Base-by-base conservation (phyloP, 1,140 invertebrate species). In the Popillia japonica region DNA sequence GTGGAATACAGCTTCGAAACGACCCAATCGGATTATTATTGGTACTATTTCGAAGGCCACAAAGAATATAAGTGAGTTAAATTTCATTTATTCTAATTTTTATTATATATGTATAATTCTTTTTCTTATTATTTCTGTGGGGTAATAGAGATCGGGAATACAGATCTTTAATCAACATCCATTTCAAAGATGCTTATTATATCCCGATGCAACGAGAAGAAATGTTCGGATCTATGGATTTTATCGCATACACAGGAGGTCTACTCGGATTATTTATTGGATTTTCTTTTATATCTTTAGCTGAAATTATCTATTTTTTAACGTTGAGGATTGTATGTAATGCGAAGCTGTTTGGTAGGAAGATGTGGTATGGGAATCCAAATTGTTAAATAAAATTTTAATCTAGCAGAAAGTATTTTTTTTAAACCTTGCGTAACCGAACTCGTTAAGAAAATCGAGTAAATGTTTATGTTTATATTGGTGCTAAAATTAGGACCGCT, bases 301-400 rank as follows among this genome's bases (percentile, higher is more conserved):
- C 90, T 2, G 92, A 93, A 87, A 88, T 92, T n/a, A 72, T 92
- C 4, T 93, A 92, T 83, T 92, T 91, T 81, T 84, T 90, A n/a
- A 90, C 88, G 11, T 80, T 90, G 42, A 86, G 89, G 86, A 88
- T 85, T 7, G 84, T 17, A 75, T 87, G 80, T 82, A 87, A 83
- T 83, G 83, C 82, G 9, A 73, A 73, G 20, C 34, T 78, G 20
- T 80, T 78, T 48, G 81, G 83, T 0, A 23, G 64, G 14, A 40
- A 72, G 34, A 10, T 72, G 9, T 72, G 64, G 64, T 40, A 72
- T 23, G 64, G 64, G 0, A 55, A 55, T 55, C 48, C 48, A n/a
- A 17, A 17, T n/a, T 55, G 2, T n/a, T n/a, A n/a, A n/a, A n/a
- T n/a, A n/a, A n/a, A n/a, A n/a, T n/a, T n/a, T n/a, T n/a, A n/a